Base-by-base conservation (phyloP, 2,113 vertebrate genomes). In the Petroica traversi region DNA sequence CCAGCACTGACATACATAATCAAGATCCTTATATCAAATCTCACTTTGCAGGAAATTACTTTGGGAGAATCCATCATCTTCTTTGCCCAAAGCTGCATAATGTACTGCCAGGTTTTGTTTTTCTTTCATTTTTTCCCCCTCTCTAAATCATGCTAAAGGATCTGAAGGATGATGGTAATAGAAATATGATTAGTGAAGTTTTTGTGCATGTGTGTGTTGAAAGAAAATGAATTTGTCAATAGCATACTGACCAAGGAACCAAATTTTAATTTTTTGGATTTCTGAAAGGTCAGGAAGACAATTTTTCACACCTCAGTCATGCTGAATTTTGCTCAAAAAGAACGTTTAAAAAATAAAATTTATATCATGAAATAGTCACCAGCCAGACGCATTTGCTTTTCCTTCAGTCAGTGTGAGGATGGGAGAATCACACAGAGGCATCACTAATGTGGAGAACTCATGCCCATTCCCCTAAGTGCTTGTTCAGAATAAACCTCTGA, bases 11-110 rank as follows among this genome's bases (percentile, higher is more conserved):
- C 59, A 43, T 85, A 49, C 0, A 11, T 85, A 62, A 82, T 89
- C 75, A 66, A 71, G 93, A 66, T 85, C 54, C 34, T 77, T 63
- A 87, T 63, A 89, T 66, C 52, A 82, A 92, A 79, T 85, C 55
- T 88, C 79, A 68, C 51, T 85, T 92, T 41, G 43, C 85, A 94
- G 78, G 63, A 95, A 95, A 90, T 94, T 3, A 57, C 85, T 80
- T 63, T 29, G 79, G 31, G 67, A 86, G 49, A 94, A 94, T 92
- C 59, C 61, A 68, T 94, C 34, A 45, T 89, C 92, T 82, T 89
- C 57, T 57, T 80, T 87, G 66, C 73, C 43, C 72, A 94, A 74
- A 93, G 43, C 64, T 89, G 13, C 41, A 52, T 85, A 62, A 89
- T 46, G 14, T 82, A 57, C 45, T 93, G 68, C 38, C 69, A 64